These are phyloP conservation scores for Larimichthys crocea DNA, from an alignment of 2,113 vertebrate genomes.

Conservation along the genomic window DNA sequence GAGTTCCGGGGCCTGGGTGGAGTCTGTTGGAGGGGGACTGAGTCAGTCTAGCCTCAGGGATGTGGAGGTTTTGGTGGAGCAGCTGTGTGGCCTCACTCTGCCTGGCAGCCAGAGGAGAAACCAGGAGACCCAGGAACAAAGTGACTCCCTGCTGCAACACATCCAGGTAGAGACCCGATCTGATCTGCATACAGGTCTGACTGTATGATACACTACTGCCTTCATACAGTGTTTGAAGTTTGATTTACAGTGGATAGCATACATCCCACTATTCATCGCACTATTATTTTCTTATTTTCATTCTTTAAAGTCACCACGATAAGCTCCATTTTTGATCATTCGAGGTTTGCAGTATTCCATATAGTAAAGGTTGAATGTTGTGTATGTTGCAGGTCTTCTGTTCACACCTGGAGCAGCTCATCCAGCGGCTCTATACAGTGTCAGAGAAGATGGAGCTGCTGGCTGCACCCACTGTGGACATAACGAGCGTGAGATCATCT, in stretches of 20 bases:
- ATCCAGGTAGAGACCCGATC: constrained; percentile 84
- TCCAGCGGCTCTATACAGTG: constrained; percentile 86
- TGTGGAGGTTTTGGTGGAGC: constrained; percentile 56
- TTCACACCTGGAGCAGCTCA: constrained; percentile 89
- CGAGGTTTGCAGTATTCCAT: too few relatives aligned
- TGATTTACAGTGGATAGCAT: too few relatives aligned
- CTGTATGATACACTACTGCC: not conserved
- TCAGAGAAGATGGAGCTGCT: constrained; percentile 80
- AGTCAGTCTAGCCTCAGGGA: constrained; percentile 53
- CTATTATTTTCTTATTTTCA: too few relatives aligned
- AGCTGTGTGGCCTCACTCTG: constrained; percentile 57
- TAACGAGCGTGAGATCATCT: constrained; percentile 81
- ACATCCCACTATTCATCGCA: too few relatives aligned
- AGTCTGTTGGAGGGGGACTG: constrained; percentile 38
- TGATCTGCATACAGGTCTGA: not conserved
- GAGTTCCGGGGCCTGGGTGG: constrained; percentile 25
- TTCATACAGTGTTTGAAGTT: not conserved
- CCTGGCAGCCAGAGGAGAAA: constrained; percentile 50
- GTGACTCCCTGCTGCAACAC: constrained; percentile 85
- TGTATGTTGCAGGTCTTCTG: constrained; percentile 87
- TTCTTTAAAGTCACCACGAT: too few relatives aligned
- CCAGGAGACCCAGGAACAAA: constrained; percentile 38
- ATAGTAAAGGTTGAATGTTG: not conserved
- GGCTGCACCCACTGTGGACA: constrained; percentile 70
- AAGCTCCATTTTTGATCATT: not conserved